phyloP scores from a whole-genome alignment of 2,888 invertebrate genomes.

The Protodeltote pygarga region DNA sequence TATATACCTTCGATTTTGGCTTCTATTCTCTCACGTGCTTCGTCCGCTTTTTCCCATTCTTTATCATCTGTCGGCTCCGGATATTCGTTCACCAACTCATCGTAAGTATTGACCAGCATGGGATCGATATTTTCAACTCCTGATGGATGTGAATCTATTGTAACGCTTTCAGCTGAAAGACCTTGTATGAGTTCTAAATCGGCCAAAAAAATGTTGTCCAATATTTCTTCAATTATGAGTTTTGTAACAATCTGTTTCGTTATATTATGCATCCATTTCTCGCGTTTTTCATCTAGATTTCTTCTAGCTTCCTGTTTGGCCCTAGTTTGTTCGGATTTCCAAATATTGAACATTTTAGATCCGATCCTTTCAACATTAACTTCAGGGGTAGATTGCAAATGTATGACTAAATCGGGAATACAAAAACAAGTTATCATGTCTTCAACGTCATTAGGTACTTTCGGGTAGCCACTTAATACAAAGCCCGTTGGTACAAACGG shows the following conservation, averaged over 20 bases:
- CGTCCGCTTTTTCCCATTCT: slow-evolving; percentile 82
- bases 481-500: slow-evolving; percentile 83
- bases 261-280: slow-evolving; percentile 66
- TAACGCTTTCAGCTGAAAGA: slow-evolving; percentile 69
- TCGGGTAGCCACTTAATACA: slow-evolving; percentile 89
- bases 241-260: slow-evolving; percentile 65
- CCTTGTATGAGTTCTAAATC: slow-evolving; percentile 38
- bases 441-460: slow-evolving; percentile 82
- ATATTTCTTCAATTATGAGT: slow-evolving; percentile 68
- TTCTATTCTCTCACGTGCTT: slow-evolving; percentile 77
- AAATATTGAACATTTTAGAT: slow-evolving; percentile 65
- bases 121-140: slow-evolving; percentile 69
- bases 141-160: slow-evolving; percentile 78
- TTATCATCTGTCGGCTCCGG: slow-evolving; percentile 82
- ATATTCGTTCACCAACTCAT: slow-evolving; percentile 71
- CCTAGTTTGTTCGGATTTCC: slow-evolving; percentile 74
- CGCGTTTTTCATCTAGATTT: slow-evolving; percentile 56
- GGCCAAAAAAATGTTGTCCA: slow-evolving; percentile 51
- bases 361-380: slow-evolving; percentile 65
- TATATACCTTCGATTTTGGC: slow-evolving; percentile 76
- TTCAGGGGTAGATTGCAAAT: slow-evolving; percentile 74
- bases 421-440: slow-evolving; percentile 80
- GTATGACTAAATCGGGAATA: slow-evolving; percentile 87
- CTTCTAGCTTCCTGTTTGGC: slow-evolving; percentile 62
- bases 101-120: slow-evolving; percentile 66